Conservation (phyloP, 2,888 invertebrate genomes). For the Augochlorella aurata region DNA sequence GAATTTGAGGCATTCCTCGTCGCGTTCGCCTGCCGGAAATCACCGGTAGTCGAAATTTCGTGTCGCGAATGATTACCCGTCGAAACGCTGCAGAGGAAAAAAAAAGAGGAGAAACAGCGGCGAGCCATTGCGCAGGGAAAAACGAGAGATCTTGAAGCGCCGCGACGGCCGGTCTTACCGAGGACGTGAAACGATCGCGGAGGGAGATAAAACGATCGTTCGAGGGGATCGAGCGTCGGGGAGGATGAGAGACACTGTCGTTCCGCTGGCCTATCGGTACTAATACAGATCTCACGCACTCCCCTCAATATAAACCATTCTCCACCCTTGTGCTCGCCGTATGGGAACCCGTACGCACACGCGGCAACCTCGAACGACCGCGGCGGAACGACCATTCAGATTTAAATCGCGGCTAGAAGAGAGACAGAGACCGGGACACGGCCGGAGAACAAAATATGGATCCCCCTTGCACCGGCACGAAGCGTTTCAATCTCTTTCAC, state of each 20-base stretch:
- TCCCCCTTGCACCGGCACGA: slow-evolving; percentile 77
- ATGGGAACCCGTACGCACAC: slow-evolving; percentile 73
- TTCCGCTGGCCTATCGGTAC: slow-evolving; percentile 72
- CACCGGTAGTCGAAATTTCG: slow-evolving; percentile 39
- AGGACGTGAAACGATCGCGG: background rate
- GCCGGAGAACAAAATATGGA: slow-evolving; percentile 66
- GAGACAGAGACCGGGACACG: background rate
- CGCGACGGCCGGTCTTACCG: background rate
- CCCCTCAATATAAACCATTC: slow-evolving; percentile 80
- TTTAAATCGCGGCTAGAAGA: slow-evolving; percentile 78
- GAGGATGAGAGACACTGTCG: slow-evolving; percentile 64
- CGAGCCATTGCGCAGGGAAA: background rate
- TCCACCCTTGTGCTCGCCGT: slow-evolving; percentile 72
- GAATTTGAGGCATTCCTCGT: slow-evolving; percentile 53
- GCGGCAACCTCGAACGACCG: slow-evolving; percentile 72
- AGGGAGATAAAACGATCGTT: background rate
- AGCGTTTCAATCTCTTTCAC: slow-evolving; percentile 77
- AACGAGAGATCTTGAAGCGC: background rate
- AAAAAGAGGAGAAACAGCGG: background rate
- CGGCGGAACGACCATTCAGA: slow-evolving; percentile 78
- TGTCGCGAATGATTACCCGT: slow-evolving; percentile 22
- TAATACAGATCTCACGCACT: slow-evolving; percentile 81
- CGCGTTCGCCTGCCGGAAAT: slow-evolving; percentile 41
- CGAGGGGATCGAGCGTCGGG: background rate
- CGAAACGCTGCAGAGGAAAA: background rate